These are phyloP conservation scores for Spodoptera frugiperda DNA, from an alignment of 1,140 invertebrate genomes.

Conservation along the genomic window DNA sequence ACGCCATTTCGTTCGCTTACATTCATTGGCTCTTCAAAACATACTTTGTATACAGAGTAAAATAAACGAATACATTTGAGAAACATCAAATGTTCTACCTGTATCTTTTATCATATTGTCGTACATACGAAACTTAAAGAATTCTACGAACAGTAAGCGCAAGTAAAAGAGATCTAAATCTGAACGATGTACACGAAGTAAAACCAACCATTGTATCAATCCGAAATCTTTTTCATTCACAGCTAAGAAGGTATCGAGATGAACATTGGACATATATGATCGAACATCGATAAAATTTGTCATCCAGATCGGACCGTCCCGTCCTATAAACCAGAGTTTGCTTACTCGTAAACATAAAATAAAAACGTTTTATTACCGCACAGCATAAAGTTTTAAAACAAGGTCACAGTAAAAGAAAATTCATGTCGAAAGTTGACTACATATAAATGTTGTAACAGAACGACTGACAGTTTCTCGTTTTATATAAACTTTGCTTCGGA, in stretches of 20 bases:
- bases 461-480: conserved; percentile 63
- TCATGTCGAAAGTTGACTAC: conserved; percentile 65
- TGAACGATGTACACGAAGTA: not conserved
- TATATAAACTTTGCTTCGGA: conserved; percentile 67
- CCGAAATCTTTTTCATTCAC: not conserved
- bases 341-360: conserved; percentile 66
- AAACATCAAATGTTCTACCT: conserved; percentile 12
- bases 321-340: conserved; percentile 59
- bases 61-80: conserved; percentile 36
- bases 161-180: not conserved
- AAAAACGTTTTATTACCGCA: conserved; percentile 65
- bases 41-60: conserved; percentile 1
- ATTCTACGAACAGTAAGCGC: not conserved
- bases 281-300: conserved; percentile 60
- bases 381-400: conserved; percentile 63
- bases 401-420: conserved; percentile 68
- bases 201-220: not conserved
- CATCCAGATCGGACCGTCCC: conserved; percentile 50
- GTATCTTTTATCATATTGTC: conserved; percentile 7
- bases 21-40: conserved; percentile 42
- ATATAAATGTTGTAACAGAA: conserved; percentile 64
- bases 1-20: conserved; percentile 32
- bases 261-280: conserved; percentile 45
- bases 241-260: conserved; percentile 11
- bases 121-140: conserved; percentile 15